Base-by-base conservation (phyloP, 1,140 invertebrate species). In the Drosophila biarmipes region DNA sequence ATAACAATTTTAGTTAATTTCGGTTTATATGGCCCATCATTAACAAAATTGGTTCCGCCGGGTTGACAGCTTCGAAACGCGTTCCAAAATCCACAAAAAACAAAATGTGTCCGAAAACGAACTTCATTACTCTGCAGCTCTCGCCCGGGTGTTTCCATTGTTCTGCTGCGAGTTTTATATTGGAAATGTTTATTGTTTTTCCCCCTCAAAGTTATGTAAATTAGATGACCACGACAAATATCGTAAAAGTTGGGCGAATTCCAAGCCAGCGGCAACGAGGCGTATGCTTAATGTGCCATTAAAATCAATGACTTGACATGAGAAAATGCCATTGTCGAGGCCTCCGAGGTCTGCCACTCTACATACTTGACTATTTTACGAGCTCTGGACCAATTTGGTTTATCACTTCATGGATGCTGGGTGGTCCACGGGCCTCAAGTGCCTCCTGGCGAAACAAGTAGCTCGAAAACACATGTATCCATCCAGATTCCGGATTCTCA, bases 221-320 rank as follows among this genome's bases (percentile, higher is more conserved):
- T 86, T 67, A 78, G 82, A 56, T 38, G 64, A 27, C 51, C 49
- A 54, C 64, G 63, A 64, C 69, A 66, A 56, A 76, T 56, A 63
- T 80, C 78, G 62, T 80, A 80, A 59, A 80, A 82, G 56, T 57
- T 67, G 56, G 62, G 45, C 57, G 55, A 80, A 81, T 73, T 78
- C 75, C 73, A 62, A 75, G 49, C 48, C 42, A 35, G 76, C 64
- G 66, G 54, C 84, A 77, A 89, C 75, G 79, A 79, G 84, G 84
- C 84, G 84, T 87, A 87, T 87, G 79, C 84, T 87, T 87, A 87
- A 89, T 87, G 74, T 73, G 75, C 73, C 76, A 87, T 87, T 89
- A 87, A 87, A 87, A 67, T 72, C 84, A 84, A 76, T 87, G 84
- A 82, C 66, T 71, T 77, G 45, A 54, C 73, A 53, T 63, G 74